Conservation (phyloP, 2,888 invertebrate species). For the Lasius platythorax region DNA sequence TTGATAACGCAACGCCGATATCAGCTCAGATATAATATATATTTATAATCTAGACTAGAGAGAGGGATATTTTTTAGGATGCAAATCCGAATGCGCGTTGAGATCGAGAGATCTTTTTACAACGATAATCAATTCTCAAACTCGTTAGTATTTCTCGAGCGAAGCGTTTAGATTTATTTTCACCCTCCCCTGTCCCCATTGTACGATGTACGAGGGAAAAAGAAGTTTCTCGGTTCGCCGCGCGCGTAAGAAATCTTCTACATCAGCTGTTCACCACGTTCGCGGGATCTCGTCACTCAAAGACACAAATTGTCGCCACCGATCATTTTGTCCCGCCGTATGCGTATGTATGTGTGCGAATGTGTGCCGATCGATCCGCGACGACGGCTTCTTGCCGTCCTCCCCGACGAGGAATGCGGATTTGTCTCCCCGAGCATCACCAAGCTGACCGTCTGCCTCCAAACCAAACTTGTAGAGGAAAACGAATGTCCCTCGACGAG, state of each 20-base stretch:
- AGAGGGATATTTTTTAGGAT: not conserved
- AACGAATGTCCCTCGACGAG: conserved; percentile 14
- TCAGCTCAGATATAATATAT: not conserved
- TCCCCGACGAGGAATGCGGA: conserved; percentile 62
- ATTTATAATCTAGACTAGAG: not conserved
- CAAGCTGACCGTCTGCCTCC: not conserved
- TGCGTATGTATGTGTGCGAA: not conserved
- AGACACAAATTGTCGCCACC: conserved; percentile 63
- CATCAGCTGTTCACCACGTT: conserved; percentile 10
- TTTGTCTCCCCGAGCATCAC: conserved; percentile 64
- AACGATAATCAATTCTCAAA: conserved; percentile 2
- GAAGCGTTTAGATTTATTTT: not conserved
- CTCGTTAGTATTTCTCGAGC: not conserved
- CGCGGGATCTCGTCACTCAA: conserved; percentile 25
- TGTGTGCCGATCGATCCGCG: conserved; percentile 65
- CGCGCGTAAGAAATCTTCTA: conserved; percentile 24
- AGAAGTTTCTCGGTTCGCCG: not conserved
- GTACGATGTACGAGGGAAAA: not conserved
- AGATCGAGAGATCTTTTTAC: not conserved
- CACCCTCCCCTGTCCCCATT: not conserved
- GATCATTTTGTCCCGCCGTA: conserved; percentile 53
- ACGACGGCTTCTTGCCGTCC: conserved; percentile 73
- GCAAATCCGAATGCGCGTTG: not conserved
- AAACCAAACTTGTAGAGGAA: not conserved
- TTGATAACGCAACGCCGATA: not conserved